These are phyloP conservation scores for Cercocebus atys DNA, from an alignment of 2,113 vertebrate genomes.

Conservation along the genomic window DNA sequence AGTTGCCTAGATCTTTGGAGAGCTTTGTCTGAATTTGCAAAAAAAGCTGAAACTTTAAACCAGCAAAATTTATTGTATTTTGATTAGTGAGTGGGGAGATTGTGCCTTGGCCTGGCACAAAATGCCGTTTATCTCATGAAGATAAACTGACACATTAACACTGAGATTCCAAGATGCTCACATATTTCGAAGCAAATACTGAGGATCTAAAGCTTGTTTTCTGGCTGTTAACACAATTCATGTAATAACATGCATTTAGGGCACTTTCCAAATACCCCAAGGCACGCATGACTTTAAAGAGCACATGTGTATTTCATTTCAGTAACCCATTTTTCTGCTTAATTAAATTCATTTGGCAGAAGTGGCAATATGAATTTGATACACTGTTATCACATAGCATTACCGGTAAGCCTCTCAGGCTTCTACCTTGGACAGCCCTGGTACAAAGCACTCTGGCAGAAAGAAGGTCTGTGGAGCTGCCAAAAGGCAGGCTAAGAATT, in stretches of 20 bases:
- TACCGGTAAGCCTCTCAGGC: slow-evolving; percentile 33
- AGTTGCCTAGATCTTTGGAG: slow-evolving; percentile 22
- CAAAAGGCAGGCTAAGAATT: neutral
- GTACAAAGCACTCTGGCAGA: slow-evolving; percentile 14
- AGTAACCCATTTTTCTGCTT: slow-evolving; percentile 72
- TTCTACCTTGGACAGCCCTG: slow-evolving; percentile 42
- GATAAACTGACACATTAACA: slow-evolving; percentile 61
- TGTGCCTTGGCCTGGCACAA: slow-evolving; percentile 50
- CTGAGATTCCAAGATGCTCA: slow-evolving; percentile 63
- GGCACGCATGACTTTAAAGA: slow-evolving; percentile 62
- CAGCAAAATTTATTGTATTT: slow-evolving; percentile 22
- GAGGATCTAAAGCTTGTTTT: slow-evolving; percentile 64
- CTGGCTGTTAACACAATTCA: slow-evolving; percentile 69
- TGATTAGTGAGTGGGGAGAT: slow-evolving; percentile 55
- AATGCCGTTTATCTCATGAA: slow-evolving; percentile 59
- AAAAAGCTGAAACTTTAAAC: slow-evolving; percentile 59
- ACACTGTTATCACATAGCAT: slow-evolving; percentile 50
- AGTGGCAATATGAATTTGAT: slow-evolving; percentile 68
- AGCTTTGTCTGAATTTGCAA: slow-evolving; percentile 42
- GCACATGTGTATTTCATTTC: slow-evolving; percentile 75
- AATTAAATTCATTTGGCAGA: slow-evolving; percentile 79
- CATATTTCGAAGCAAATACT: slow-evolving; percentile 65
- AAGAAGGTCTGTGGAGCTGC: slow-evolving; percentile 40
- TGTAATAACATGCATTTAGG: slow-evolving; percentile 76
- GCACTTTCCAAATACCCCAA: slow-evolving; percentile 76